phyloP scores from a whole-genome alignment of 2,797 vertebrate species.

The Spatula clypeata region DNA sequence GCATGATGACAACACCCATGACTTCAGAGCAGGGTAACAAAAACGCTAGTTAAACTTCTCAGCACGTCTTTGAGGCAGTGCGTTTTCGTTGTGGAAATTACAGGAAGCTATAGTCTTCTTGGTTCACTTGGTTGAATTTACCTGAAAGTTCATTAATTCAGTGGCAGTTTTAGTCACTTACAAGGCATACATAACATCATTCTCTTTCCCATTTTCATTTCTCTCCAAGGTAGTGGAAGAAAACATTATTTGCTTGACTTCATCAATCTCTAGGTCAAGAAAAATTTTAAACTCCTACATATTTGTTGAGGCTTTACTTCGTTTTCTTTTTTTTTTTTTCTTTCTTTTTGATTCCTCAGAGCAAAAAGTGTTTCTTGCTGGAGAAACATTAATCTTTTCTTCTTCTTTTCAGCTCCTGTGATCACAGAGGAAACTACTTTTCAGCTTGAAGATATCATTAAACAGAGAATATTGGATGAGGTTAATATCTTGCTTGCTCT shows the following conservation, averaged over 20 bases:
- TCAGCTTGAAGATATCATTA: conserved; percentile 96
- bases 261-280: not conserved
- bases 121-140: not conserved
- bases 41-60: not conserved
- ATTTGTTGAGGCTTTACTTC: not conserved
- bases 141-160: not conserved
- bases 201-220: not conserved
- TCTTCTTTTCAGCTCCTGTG: conserved; percentile 87
- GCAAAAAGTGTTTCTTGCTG: not conserved
- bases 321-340: not conserved
- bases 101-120: not conserved
- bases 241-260: not conserved
- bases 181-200: not conserved
- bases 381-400: not conserved
- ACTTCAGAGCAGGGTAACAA: not conserved
- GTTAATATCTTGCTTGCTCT: conserved; percentile 74
- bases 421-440: conserved; percentile 96
- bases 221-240: not conserved
- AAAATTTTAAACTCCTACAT: not conserved
- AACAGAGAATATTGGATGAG: conserved; percentile 97
- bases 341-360: not conserved
- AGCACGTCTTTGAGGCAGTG: not conserved
- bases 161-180: not conserved
- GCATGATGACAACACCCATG: not conserved
- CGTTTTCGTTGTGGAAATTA: not conserved